Evolutionary conservation across 2,113 vertebrate genomes (phyloP).

Genomic region (Madoqua kirkii): DNA sequence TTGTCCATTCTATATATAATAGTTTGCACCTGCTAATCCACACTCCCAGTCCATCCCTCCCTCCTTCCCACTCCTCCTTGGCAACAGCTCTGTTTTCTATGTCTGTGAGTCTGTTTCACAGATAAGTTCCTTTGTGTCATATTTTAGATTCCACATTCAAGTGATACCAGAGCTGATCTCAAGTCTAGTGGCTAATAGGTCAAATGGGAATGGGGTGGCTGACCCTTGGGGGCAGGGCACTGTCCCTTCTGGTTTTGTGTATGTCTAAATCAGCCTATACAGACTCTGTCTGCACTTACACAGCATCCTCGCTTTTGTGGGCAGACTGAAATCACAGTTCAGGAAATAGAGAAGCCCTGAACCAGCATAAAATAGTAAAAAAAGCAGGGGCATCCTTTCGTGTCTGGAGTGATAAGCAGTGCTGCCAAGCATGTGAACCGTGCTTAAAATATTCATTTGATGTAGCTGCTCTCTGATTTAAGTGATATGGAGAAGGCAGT

Average conservation of each 20-base stretch:
- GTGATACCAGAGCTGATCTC: background rate
- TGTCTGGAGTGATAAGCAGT: background rate
- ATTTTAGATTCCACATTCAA: background rate
- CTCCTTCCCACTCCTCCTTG: background rate
- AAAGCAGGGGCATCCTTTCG: background rate
- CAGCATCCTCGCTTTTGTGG: background rate
- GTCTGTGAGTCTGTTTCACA: background rate
- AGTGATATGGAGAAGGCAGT: background rate
- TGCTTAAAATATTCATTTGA: background rate
- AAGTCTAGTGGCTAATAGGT: background rate
- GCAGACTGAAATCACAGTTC: background rate
- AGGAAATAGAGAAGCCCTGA: background rate
- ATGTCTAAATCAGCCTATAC: background rate
- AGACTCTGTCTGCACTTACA: fast-evolving
- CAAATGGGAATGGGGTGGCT: background rate
- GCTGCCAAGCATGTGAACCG: background rate
- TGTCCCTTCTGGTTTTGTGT: background rate
- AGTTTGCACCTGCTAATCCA: background rate
- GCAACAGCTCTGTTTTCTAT: background rate
- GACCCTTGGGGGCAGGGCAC: background rate
- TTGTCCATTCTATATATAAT: background rate
- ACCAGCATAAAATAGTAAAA: background rate
- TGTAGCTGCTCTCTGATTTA: background rate
- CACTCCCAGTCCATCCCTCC: background rate
- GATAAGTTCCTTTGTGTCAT: background rate